These are phyloP conservation scores for Operophtera brumata DNA, from an alignment of 2,888 invertebrate species.

Conservation along the genomic window DNA sequence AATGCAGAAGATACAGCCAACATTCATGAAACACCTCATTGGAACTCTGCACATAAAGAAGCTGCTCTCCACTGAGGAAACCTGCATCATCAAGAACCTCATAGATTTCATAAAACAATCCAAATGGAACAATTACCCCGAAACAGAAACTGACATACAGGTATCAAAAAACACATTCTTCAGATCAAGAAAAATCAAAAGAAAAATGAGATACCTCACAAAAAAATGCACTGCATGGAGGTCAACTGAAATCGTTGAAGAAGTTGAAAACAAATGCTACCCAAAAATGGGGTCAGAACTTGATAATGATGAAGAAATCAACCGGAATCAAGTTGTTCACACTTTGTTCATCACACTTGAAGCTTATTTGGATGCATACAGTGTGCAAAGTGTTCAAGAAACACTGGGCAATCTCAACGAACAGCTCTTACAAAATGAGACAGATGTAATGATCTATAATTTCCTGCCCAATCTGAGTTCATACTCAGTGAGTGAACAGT, in stretches of 20 bases:
- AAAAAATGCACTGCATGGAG: conserved; percentile 39
- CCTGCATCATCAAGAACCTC: conserved; percentile 51
- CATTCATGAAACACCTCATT: conserved; percentile 58
- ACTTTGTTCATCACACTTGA: conserved; percentile 56
- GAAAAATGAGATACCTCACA: conserved; percentile 38
- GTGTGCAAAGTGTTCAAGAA: conserved; percentile 54
- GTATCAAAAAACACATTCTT: conserved; percentile 36
- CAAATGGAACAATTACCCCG: conserved; percentile 47
- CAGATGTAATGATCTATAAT: conserved; percentile 18
- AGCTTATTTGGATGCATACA: conserved; percentile 64
- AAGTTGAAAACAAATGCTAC: conserved; percentile 33
- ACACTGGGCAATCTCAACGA: conserved; percentile 56
- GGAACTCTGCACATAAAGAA: conserved; percentile 49
- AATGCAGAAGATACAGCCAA: conserved; percentile 60
- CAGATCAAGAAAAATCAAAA: conserved; percentile 42
- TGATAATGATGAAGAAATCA: conserved; percentile 19
- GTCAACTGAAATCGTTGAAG: conserved; percentile 8
- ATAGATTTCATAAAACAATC: conserved; percentile 48
- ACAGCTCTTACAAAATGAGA: conserved; percentile 31
- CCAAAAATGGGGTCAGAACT: conserved; percentile 40
- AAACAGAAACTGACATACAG: conserved; percentile 35
- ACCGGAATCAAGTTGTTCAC: conserved; percentile 49
- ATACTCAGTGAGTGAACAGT: conserved; percentile 54
- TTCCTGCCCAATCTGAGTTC: conserved; percentile 36
- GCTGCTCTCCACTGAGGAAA: conserved; percentile 46